A percentile compares a stretch with the other conserved stretches of the same genome.
Conservation (phyloP, 2,113 vertebrate species). For the Hippocampus zosterae region DNA sequence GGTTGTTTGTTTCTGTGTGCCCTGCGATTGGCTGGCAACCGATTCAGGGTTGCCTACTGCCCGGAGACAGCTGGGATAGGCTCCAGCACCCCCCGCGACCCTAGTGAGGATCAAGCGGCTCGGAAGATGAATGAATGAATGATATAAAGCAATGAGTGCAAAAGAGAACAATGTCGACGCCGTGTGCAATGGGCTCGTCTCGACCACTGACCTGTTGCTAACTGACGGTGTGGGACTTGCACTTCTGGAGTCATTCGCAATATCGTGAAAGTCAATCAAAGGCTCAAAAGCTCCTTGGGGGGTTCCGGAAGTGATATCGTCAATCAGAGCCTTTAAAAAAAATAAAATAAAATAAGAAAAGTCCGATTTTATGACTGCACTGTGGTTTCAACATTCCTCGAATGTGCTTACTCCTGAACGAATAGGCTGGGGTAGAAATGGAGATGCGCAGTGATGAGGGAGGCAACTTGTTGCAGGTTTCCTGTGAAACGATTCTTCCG, state of each 20-base stretch:
- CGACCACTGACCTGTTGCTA: constrained; percentile 54
- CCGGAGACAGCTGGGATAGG: too few species aligned
- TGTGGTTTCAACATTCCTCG: background rate
- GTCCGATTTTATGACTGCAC: background rate
- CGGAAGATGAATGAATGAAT: too few species aligned
- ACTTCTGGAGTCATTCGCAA: constrained; percentile 30
- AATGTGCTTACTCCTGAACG: constrained; percentile 45
- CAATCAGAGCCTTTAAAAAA: constrained; percentile 36
- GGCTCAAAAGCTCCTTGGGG: constrained; percentile 46
- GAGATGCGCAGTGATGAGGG: constrained; percentile 53
- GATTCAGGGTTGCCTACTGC: too few species aligned
- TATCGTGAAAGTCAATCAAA: constrained; percentile 33
- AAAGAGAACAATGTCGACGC: too few species aligned
- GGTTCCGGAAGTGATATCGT: constrained; percentile 46
- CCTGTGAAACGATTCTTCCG: constrained; percentile 25
- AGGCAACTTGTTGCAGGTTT: background rate
- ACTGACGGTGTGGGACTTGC: constrained; percentile 45
- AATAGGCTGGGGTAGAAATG: constrained; percentile 4
- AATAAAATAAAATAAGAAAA: background rate
- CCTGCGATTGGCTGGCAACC: too few species aligned
- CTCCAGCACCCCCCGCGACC: too few species aligned
- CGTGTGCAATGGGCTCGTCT: too few species aligned
- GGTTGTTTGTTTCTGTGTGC: too few species aligned
- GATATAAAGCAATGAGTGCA: too few species aligned
- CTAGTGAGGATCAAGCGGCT: too few species aligned